A percentile compares a stretch with the other conserved stretches of the same genome.
These are phyloP conservation scores for Drosophila nigrodunni DNA, from an alignment of 1,140 invertebrate species.

Conservation along the genomic window DNA sequence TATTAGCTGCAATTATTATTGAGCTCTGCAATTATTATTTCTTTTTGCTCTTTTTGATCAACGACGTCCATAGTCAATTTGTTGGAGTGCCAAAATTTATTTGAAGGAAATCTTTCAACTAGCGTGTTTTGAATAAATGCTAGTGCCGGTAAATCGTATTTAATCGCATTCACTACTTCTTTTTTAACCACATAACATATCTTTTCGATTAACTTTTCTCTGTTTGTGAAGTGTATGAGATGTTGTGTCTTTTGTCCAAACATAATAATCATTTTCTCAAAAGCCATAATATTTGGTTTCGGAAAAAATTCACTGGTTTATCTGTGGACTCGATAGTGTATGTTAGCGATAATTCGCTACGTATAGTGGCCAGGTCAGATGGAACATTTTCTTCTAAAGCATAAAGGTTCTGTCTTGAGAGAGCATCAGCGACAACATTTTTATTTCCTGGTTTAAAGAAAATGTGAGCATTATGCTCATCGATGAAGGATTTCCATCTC, in stretches of 20 bases:
- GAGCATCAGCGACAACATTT: neutral
- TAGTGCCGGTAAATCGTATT: too few species aligned
- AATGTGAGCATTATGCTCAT: constrained; percentile 8
- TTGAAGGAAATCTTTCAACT: too few species aligned
- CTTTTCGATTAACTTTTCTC: too few species aligned
- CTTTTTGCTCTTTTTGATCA: neutral
- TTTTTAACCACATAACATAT: too few species aligned
- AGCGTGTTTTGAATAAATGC: too few species aligned
- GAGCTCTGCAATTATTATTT: neutral
- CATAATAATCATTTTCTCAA: too few species aligned
- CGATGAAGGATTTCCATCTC: constrained; percentile 11
- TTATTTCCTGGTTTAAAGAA: neutral
- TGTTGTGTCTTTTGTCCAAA: too few species aligned
- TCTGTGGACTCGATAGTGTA: neutral
- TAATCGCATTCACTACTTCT: too few species aligned
- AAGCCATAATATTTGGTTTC: too few species aligned
- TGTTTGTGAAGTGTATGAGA: too few species aligned
- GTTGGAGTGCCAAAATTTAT: neutral
- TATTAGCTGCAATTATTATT: too few species aligned
- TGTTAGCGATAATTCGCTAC: neutral
- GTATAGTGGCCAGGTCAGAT: neutral
- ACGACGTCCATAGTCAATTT: neutral
- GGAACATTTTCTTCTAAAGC: neutral
- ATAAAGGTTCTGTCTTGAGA: neutral
- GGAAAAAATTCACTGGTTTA: neutral